phyloP scores from a whole-genome alignment of 2,888 invertebrate genomes.

The Malthinus flaveolus region DNA sequence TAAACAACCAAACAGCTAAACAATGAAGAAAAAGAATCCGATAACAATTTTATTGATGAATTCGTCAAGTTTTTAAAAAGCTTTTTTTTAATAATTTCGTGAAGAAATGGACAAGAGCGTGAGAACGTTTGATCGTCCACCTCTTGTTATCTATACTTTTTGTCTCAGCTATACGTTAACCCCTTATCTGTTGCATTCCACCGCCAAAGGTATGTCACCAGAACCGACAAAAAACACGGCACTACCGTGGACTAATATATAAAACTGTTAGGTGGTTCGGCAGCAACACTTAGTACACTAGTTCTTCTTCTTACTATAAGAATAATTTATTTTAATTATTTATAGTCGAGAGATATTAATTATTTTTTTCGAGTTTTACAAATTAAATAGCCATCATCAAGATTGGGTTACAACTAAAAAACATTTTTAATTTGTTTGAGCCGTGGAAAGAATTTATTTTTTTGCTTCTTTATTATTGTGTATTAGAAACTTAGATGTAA shows the following conservation, averaged over 20 bases:
- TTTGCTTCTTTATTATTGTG: too few relatives aligned
- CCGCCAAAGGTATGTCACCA: slow-evolving; percentile 53
- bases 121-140: slow-evolving; percentile 49
- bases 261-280: slow-evolving; percentile 27
- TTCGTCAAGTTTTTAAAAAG: slow-evolving; percentile 6
- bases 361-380: too few relatives aligned
- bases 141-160: slow-evolving; percentile 48
- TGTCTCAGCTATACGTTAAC: slow-evolving; percentile 53
- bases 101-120: slow-evolving; percentile 43
- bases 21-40: slow-evolving; percentile 3
- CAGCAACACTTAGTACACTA: slow-evolving; percentile 16
- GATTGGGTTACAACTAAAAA: too few relatives aligned
- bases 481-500: too few relatives aligned
- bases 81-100: not conserved
- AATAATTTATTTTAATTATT: too few relatives aligned
- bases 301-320: not conserved
- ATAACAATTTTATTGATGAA: slow-evolving; percentile 1
- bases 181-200: slow-evolving; percentile 52
- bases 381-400: too few relatives aligned
- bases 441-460: too few relatives aligned
- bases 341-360: too few relatives aligned
- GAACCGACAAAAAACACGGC: slow-evolving; percentile 50
- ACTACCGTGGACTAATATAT: slow-evolving; percentile 49
- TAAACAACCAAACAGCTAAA: slow-evolving; percentile 41
- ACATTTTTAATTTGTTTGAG: too few relatives aligned